Evolutionary conservation across 2,888 invertebrate species (phyloP).

Genomic region (Torymus auratus): DNA sequence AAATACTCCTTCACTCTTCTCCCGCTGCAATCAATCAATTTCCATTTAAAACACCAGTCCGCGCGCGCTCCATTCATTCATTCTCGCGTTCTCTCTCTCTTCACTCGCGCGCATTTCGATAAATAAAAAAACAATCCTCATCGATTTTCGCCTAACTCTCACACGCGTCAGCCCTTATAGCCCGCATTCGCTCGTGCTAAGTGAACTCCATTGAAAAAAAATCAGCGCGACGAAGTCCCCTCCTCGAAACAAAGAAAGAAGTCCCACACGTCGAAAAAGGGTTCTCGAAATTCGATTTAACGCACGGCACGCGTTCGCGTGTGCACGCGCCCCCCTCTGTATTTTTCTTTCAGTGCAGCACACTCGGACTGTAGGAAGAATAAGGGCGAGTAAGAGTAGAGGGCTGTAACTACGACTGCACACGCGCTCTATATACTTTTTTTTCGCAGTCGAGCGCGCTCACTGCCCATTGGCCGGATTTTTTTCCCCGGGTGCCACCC

Average conservation of each 20-base stretch:
- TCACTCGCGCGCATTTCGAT: too few species aligned
- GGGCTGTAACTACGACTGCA: conserved; percentile 6
- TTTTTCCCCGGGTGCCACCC: conserved; percentile 65
- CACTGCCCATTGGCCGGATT: conserved; percentile 66
- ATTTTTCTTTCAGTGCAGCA: not conserved
- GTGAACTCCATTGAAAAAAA: not conserved
- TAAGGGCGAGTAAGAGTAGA: not conserved
- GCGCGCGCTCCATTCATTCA: too few species aligned
- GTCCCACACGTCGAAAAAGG: not conserved
- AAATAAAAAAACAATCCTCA: not conserved
- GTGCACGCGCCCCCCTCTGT: not conserved
- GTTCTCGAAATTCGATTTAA: conserved; percentile 38
- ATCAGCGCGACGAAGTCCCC: not conserved
- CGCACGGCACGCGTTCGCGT: not conserved
- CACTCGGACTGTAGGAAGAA: conserved; percentile 6
- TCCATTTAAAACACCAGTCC: too few species aligned
- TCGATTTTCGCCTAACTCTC: not conserved
- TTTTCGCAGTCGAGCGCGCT: conserved; percentile 59
- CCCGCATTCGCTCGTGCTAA: conserved; percentile 31
- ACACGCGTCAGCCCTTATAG: not conserved
- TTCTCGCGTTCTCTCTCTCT: too few species aligned
- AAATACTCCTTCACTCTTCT: too few species aligned
- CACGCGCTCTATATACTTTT: conserved; percentile 57
- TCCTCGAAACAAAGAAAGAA: conserved; percentile 1
- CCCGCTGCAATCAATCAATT: too few species aligned